Evolutionary conservation across 2,888 invertebrate species (phyloP), one percentile per base, ranked within the genome.

Genomic region (Catocala fraxini): DNA sequence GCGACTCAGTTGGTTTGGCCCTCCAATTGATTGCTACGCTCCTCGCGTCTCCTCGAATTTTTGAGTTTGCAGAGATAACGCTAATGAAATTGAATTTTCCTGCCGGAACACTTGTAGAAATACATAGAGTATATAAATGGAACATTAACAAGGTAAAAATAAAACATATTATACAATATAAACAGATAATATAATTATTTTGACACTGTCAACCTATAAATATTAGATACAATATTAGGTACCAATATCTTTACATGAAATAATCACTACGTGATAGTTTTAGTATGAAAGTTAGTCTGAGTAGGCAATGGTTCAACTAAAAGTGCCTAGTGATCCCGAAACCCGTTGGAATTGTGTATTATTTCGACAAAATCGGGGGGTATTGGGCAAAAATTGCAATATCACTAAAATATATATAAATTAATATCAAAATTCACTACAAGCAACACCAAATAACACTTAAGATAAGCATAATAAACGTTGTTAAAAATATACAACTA

Each of bases 171-270:
- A 11, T 64, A 81, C 81, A 85, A 84, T 90, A 90, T 86, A 91
- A 92, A 93, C 90, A 89, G 90, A 89, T 88, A 70, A 87, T 92
- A 91, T 91, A 89, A 87, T 91, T 89, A 90, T 88, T 89, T 92
- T 91, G 92, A 93, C 92, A 92, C 89, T 79, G 92, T 92, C 93
- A 93, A 92, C 86, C 90, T 90, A 89, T 85, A 89, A 82, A 82
- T 84, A 83, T 75, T 80, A 81, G 75, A 81, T 68, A 75, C 59
- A 64, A 82, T 80, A 75, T 74, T 80, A 82, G 79, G 82, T 90
- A 90, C 86, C 86, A 85, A 89, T 77, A 73, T 85, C 75, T 82
- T 82, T 78, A 77, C 70, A 84, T 76, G 75, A 71, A 78, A 75
- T 75, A 61, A 79, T 80, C 75, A 82, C 75, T 81, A 83, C 61